These are phyloP conservation scores for Ormyrus thymus DNA, from an alignment of 2,888 invertebrate genomes.

Conservation along the genomic window DNA sequence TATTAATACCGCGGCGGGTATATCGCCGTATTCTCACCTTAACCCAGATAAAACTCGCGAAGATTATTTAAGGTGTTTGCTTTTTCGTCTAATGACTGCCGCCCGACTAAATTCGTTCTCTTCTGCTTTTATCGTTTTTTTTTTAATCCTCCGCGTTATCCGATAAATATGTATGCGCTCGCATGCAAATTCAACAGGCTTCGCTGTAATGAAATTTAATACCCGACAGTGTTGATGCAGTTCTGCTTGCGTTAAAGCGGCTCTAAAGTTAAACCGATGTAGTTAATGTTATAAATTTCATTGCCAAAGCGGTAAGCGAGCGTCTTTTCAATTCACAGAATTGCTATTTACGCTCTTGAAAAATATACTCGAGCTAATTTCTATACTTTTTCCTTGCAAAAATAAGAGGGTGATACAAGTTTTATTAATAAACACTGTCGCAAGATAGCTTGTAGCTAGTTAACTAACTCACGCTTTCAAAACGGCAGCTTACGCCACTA, in stretches of 20 bases:
- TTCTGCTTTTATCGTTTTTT: neutral
- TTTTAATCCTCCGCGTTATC: neutral
- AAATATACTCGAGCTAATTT: too few relatives aligned
- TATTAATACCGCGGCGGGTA: conserved; percentile 27
- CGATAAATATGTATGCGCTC: conserved; percentile 19
- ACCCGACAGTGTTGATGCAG: neutral
- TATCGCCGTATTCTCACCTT: conserved; percentile 21
- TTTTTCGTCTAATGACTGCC: conserved; percentile 16
- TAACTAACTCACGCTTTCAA: too few relatives aligned
- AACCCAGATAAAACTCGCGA: conserved; percentile 37
- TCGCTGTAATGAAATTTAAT: neutral
- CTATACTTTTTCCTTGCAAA: neutral
- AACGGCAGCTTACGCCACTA: too few relatives aligned
- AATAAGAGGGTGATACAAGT: too few relatives aligned
- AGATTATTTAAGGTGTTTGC: conserved; percentile 29
- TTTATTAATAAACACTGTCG: neutral
- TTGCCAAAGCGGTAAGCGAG: too few relatives aligned
- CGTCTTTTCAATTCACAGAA: too few relatives aligned
- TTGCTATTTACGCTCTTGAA: too few relatives aligned
- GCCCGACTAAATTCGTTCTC: neutral
- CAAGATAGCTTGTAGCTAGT: too few relatives aligned
- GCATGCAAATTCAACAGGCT: neutral
- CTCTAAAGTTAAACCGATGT: neutral
- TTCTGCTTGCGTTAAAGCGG: neutral
- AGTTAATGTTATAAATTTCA: neutral